Conservation (phyloP, 2,888 invertebrate species). For the Dendrolimus pini region DNA sequence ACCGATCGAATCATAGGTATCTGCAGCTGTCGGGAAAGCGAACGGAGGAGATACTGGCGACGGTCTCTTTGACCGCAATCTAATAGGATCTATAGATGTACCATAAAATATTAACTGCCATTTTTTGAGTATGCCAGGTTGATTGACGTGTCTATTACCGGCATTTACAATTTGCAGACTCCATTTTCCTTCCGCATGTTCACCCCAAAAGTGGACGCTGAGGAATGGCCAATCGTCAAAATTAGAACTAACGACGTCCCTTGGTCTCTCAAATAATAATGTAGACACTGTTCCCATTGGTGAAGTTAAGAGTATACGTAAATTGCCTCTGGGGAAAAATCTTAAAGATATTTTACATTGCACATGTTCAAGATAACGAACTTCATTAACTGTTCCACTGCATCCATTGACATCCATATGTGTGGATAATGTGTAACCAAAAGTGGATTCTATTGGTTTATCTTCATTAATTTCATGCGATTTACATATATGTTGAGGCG, state of each 20-base stretch:
- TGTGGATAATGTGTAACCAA: slow-evolving; percentile 85
- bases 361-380: slow-evolving; percentile 96
- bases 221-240: slow-evolving; percentile 99
- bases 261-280: slow-evolving; percentile 93
- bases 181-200: slow-evolving; percentile 92
- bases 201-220: slow-evolving; percentile 99
- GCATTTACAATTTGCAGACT: slow-evolving; percentile 86
- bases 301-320: slow-evolving; percentile 91
- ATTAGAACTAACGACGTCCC: slow-evolving; percentile 93
- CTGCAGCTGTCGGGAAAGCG: slow-evolving; percentile 81
- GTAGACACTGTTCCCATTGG: slow-evolving; percentile 96
- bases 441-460: slow-evolving; percentile 85
- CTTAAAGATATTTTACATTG: slow-evolving; percentile 95
- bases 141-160: slow-evolving; percentile 88
- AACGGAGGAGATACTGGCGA: slow-evolving; percentile 63
- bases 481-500: slow-evolving; percentile 97
- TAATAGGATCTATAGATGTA: slow-evolving; percentile 89
- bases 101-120: slow-evolving; percentile 99
- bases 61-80: slow-evolving; percentile 75
- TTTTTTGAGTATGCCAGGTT: slow-evolving; percentile 91
- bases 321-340: slow-evolving; percentile 95
- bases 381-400: slow-evolving; percentile 90
- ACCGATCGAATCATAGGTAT: slow-evolving; percentile 77
- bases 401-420: slow-evolving; percentile 95
- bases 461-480: slow-evolving; percentile 92